A percentile compares a stretch with the other conserved stretches of the same genome.
Conservation (phyloP, 2,888 invertebrate genomes). For the Neoascia interrupta region DNA sequence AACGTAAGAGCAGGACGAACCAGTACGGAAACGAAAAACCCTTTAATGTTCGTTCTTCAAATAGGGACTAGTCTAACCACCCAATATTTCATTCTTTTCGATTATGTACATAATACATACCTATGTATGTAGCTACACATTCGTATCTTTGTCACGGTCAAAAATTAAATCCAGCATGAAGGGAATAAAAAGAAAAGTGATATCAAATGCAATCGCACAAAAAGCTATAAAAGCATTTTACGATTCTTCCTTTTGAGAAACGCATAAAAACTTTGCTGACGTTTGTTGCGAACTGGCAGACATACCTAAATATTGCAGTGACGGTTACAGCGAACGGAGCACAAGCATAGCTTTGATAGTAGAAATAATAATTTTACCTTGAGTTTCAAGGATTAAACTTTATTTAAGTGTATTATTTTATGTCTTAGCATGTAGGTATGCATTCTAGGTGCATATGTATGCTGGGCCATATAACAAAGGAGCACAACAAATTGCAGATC, state of each 20-base stretch:
- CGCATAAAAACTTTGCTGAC: constrained; percentile 44
- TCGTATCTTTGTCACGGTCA: constrained; percentile 30
- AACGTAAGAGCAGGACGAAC: constrained; percentile 14
- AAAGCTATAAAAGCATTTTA: constrained; percentile 65
- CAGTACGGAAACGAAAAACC: neutral
- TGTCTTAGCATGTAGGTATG: too few species aligned
- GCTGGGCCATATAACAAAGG: too few species aligned
- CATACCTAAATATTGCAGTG: neutral
- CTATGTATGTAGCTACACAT: constrained; percentile 11
- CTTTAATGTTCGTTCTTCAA: neutral
- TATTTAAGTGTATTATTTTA: neutral
- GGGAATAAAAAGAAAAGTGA: constrained; percentile 45
- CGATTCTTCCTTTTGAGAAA: constrained; percentile 48
- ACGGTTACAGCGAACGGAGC: neutral
- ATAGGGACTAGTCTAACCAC: constrained; percentile 13
- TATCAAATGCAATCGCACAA: constrained; percentile 63
- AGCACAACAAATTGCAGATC: neutral
- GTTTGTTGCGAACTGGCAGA: constrained; percentile 21
- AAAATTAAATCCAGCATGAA: constrained; percentile 43
- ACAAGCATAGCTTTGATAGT: neutral
- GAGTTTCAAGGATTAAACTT: neutral
- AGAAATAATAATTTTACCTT: constrained; percentile 19
- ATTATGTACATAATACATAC: neutral
- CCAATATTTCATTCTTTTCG: constrained; percentile 13
- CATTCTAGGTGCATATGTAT: too few species aligned